Evolutionary conservation across 2,113 vertebrate species (phyloP), one percentile per base, ranked within the genome.

Genomic region (Nipponia nippon): DNA sequence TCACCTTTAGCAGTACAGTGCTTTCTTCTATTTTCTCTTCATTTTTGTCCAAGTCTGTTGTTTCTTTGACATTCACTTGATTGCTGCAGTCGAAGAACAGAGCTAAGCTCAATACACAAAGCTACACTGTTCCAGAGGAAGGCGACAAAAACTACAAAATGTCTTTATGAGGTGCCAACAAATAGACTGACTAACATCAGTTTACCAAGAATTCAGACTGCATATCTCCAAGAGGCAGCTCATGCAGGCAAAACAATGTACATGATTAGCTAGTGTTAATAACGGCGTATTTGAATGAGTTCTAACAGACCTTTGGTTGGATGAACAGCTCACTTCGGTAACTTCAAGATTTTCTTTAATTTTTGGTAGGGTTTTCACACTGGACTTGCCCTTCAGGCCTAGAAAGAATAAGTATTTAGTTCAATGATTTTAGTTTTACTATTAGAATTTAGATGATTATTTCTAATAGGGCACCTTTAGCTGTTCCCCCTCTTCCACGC

Each of bases 311-410:
- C 98, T 98, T 19, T 14, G 49, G 13, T 2, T 27, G 46, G 10
- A 27, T 2, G 70, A 77, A 56, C n/a, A 29, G 16, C 26, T 86
- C 46, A 6, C 73, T 36, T 49, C 9, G 22, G 53, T 55, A 34
- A 34, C 46, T 75, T 97, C 97, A 16, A n/a, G 32, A 4, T 58
- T 89, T 94, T 98, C 98, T 6, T 62, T 61, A 26, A 98, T 97
- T 87, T 94, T 93, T 47, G 44, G 78, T 76, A 98, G 58, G 4
- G 36, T 34, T 34, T 46, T 96, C 42, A 36, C 70, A 56, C 4
- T 3, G 13, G 25, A 19, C 16, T 71, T 95, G 52, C 69, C 83
- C 72, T 79, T 94, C 29, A 2, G 15, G 13, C 84, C 98, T 98
- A 87, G 12, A 32, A 50, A 93, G 26, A 76, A 16, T 7, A 55